Percentiles rank a stretch among this genome's conserved stretches.
These are phyloP conservation scores for Platycheirus albimanus DNA, from an alignment of 2,888 invertebrate genomes.

Conservation along the genomic window DNA sequence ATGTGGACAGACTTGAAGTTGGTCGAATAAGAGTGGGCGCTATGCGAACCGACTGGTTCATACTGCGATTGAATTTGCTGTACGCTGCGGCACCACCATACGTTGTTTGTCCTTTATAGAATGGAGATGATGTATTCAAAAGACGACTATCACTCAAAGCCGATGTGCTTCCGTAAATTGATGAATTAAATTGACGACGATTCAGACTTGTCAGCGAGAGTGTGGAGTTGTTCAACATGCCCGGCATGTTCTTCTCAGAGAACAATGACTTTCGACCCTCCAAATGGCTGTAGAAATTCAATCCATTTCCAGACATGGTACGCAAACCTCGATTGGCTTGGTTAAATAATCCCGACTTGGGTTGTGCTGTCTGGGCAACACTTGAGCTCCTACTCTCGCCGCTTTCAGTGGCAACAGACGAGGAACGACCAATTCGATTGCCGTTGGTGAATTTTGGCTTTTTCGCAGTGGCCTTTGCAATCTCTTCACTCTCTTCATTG, in stretches of 20 bases:
- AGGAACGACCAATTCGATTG: slow-evolving; percentile 67
- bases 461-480: slow-evolving; percentile 62
- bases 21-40: slow-evolving; percentile 79
- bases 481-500: slow-evolving; percentile 67
- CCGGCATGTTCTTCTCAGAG: slow-evolving; percentile 76
- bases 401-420: slow-evolving; percentile 78
- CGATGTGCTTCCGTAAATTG: slow-evolving; percentile 82
- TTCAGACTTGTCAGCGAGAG: slow-evolving; percentile 80
- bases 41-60: slow-evolving; percentile 76
- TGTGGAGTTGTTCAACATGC: slow-evolving; percentile 80
- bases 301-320: slow-evolving; percentile 77
- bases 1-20: slow-evolving; percentile 78
- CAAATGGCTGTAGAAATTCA: slow-evolving; percentile 81
- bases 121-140: slow-evolving; percentile 85
- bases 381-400: slow-evolving; percentile 76
- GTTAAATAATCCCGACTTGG: slow-evolving; percentile 75
- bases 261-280: slow-evolving; percentile 82
- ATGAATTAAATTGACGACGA: slow-evolving; percentile 81
- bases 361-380: slow-evolving; percentile 74
- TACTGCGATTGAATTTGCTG: slow-evolving; percentile 81
- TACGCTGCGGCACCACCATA: slow-evolving; percentile 90
- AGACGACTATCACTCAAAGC: slow-evolving; percentile 82
- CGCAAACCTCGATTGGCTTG: slow-evolving; percentile 75
- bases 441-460: slow-evolving; percentile 71
- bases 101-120: slow-evolving; percentile 89